These are phyloP conservation scores for Marronus borbonicus DNA, from an alignment of 2,888 invertebrate genomes.

Conservation along the genomic window DNA sequence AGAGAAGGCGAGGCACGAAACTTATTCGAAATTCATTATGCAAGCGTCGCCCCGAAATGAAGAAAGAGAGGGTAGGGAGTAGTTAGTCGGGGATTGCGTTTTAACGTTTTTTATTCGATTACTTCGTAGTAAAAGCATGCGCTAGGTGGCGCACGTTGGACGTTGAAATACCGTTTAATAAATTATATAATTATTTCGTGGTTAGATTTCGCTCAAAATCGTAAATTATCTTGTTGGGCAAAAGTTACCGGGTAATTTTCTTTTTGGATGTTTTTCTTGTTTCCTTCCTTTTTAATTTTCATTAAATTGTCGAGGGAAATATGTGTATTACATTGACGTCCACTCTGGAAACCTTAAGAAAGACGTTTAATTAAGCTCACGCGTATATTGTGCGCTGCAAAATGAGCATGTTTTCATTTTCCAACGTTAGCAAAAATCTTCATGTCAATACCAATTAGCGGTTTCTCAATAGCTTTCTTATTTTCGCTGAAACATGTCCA, in stretches of 20 bases:
- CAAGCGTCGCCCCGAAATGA: constrained; percentile 15
- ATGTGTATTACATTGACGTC: too few relatives aligned
- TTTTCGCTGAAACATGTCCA: too few relatives aligned
- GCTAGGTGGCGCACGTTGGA: background rate
- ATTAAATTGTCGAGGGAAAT: background rate
- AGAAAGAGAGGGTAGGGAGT: background rate
- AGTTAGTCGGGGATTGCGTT: constrained; percentile 6
- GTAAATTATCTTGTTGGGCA: background rate
- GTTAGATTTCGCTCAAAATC: constrained; percentile 12
- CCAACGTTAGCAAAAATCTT: too few relatives aligned
- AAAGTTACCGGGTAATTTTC: background rate
- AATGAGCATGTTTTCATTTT: too few relatives aligned
- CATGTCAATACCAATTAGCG: too few relatives aligned
- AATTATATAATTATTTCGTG: constrained; percentile 28
- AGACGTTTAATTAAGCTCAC: too few relatives aligned
- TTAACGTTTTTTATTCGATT: constrained; percentile 32
- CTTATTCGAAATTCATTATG: constrained; percentile 42
- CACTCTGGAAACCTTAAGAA: too few relatives aligned
- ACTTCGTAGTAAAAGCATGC: background rate
- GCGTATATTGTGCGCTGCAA: too few relatives aligned
- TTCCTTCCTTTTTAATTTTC: background rate
- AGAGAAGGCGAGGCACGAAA: background rate
- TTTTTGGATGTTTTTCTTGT: background rate
- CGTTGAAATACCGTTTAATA: background rate
- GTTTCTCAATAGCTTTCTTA: too few relatives aligned